Base-by-base conservation (phyloP, 2,888 invertebrate genomes). In the Tridacna crocea region DNA sequence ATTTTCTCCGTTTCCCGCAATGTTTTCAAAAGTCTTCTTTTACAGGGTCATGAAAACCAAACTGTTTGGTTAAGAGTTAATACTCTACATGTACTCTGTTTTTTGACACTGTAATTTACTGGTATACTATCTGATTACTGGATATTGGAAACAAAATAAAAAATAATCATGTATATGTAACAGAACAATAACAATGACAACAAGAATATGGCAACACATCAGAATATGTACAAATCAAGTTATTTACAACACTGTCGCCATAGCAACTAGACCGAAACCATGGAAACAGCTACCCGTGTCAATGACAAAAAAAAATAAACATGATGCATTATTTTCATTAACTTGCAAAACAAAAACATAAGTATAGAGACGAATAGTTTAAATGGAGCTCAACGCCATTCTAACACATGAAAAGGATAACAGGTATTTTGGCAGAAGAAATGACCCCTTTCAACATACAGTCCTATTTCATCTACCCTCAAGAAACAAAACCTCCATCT, bases 221-320 rank as follows among this genome's bases (percentile, higher is more conserved):
- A 22, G 51, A 70, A 48, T 70, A 70, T 70, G 27, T 70, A 70
- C 70, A 70, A 22, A 70, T 36, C 24, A 15, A 51, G 22, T 51
- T 70, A 70, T 70, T n/a, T 70, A 70, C 70, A 70, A 70, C 22
- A 70, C 70, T 51, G 70, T 70, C 51, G 19, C 70, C 70, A 70
- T 70, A 24, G 70, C 24, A 47, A 70, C 47, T 10, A 68, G 46
- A 48, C 27, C 48, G 70, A 24, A 70, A 70, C 51, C 51, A 70
- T 70, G 70, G 70, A 13, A 22, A 70, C 70, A 70, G 51, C 12
- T 70, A 70, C 70, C 70, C 70, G 70, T 70, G 70, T 70, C 70
- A 70, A 70, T 51, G 70, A 70, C 70, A 70, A 70, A 19, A 70
- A 46, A 47, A 70, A 24, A n/a, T n/a, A 51, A 51, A 48, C 26